Evolutionary conservation across 2,113 vertebrate species (phyloP).

Genomic region (Pituophis catenifer): DNA sequence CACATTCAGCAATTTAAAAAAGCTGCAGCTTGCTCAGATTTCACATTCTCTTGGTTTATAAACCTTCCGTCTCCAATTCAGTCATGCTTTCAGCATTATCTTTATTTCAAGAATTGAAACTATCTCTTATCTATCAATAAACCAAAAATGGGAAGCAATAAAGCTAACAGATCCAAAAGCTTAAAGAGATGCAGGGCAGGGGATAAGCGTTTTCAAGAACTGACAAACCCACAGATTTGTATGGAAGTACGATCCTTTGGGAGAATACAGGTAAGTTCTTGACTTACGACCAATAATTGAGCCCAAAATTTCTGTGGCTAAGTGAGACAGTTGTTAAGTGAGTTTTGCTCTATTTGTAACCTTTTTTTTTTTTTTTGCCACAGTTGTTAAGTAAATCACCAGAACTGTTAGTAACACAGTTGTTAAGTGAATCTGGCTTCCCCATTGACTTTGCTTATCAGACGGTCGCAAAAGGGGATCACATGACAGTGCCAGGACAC

Average conservation of each 20-base stretch:
- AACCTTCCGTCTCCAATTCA: not conserved
- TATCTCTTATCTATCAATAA: not conserved
- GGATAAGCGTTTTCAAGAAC: not conserved
- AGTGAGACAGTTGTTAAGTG: not conserved
- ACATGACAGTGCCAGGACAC: not conserved
- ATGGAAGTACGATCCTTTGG: constrained; percentile 16
- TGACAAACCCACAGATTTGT: constrained; percentile 19
- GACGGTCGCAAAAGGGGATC: not conserved
- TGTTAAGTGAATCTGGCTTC: not conserved
- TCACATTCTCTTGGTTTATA: not conserved
- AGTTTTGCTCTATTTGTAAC: not conserved
- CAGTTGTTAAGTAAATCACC: not conserved
- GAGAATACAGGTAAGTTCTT: not conserved
- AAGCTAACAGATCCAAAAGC: not conserved
- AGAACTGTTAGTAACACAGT: not conserved
- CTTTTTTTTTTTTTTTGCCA: too few species aligned
- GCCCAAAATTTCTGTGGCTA: not conserved
- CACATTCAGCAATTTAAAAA: not conserved
- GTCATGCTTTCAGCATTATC: not conserved
- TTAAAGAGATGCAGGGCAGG: constrained; percentile 3
- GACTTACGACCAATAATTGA: not conserved
- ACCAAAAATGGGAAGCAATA: not conserved
- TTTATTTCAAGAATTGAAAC: not conserved
- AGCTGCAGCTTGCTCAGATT: not conserved
- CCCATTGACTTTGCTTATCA: not conserved